Conservation (phyloP, 2,797 vertebrate species). For the Pipistrellus pygmaeus region DNA sequence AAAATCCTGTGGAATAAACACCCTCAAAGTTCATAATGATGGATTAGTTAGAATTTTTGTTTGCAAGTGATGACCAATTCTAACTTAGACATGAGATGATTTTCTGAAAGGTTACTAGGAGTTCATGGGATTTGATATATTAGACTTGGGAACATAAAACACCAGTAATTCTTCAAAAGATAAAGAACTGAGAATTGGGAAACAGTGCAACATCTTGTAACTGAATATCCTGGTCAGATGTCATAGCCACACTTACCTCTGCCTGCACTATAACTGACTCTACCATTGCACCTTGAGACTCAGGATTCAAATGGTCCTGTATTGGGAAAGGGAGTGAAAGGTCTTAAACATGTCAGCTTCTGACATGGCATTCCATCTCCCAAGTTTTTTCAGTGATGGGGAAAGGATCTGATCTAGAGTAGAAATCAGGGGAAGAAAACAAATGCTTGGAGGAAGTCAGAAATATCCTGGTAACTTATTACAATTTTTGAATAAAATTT, state of each 20-base stretch:
- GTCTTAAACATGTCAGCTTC: background rate
- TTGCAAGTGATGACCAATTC: background rate
- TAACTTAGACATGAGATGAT: background rate
- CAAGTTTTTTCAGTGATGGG: background rate
- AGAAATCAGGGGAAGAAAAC: background rate
- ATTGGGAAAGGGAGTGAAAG: background rate
- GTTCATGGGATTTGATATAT: background rate
- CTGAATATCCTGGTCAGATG: background rate
- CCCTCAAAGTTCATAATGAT: background rate
- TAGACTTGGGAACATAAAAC: background rate
- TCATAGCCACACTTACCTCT: background rate
- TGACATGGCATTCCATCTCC: background rate
- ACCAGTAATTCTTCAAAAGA: background rate
- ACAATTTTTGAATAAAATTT: background rate
- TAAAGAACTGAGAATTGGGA: background rate
- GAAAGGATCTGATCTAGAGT: background rate
- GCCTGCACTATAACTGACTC: background rate
- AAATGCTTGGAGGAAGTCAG: background rate
- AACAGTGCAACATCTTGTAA: background rate
- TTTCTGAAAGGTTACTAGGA: background rate
- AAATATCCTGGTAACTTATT: background rate
- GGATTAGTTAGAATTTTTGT: background rate
- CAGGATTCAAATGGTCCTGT: background rate
- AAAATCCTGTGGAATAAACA: background rate
- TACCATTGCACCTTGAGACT: background rate